Base-by-base conservation (phyloP, 2,888 invertebrate genomes). In the Dicycla oo region DNA sequence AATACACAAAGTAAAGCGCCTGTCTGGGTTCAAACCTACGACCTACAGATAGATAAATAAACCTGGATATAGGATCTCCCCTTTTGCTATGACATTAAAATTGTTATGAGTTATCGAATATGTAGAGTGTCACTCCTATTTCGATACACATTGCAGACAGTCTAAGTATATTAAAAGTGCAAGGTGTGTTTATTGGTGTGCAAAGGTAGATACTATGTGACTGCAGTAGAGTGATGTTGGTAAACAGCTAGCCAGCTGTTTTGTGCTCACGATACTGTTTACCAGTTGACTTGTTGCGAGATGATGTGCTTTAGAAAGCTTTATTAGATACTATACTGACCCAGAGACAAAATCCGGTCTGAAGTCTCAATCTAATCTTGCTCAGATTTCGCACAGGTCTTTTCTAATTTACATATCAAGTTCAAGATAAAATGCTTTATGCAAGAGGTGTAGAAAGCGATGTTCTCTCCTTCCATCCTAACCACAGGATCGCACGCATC, bases 401-500 rank as follows among this genome's bases (percentile, higher is more conserved):
- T 51, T 49, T 26, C 26, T 30, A 10, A 54, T 73, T 54, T 23
- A 47, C 43, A 70, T 62, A 40, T 60, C 49, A 68, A 51, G 75
- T 80, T 80, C 38, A 58, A 67, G 67, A 54, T 67, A 26, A 74
- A 64, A 11, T 57, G 53, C 45, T 30, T 30, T 20, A 56, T 57
- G 45, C 1, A 5, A 43, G 18, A 58, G 26, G 53, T 57, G 3
- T 64, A 82, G 74, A 79, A 79, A 79, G 72, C 51, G 53, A 56
- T 66, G 68, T 56, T 54, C 26, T 70, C 76, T 87, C 86, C 84
- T 84, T 83, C 76, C 71, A 69, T 78, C 83, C 83, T 81, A 80
- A 73, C 76, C 73, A 65, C 86, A 90, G 90, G 89, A 90, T 86
- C 75, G 83, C 72, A 65, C 63, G 62, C 65, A 84, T 81, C 73